These are phyloP conservation scores for Meandrina meandrites DNA, from an alignment of 92 coral and sea anemone species.

Conservation along the genomic window DNA sequence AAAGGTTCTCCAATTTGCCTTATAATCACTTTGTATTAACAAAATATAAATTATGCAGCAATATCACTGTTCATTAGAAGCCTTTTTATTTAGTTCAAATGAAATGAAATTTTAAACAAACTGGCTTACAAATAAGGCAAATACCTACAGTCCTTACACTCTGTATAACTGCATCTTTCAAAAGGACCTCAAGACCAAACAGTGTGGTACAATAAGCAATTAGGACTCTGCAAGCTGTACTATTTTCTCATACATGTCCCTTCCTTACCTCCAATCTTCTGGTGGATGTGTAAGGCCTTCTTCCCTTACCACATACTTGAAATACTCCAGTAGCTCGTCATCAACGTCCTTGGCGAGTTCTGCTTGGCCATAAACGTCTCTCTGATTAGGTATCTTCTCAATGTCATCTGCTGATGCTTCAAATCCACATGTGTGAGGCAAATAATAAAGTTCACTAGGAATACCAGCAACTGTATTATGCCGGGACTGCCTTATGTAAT, in stretches of 20 bases:
- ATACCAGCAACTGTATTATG: constrained; percentile 54
- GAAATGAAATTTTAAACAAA: too few species aligned
- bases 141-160: too few species aligned
- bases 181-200: too few species aligned
- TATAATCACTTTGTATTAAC: too few species aligned
- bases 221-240: constrained; percentile 31
- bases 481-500: constrained; percentile 49
- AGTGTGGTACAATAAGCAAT: not conserved
- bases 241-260: constrained; percentile 45
- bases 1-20: too few species aligned
- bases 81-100: too few species aligned
- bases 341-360: constrained; percentile 40
- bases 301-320: constrained; percentile 43
- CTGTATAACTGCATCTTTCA: too few species aligned
- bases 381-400: constrained; percentile 37
- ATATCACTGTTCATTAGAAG: too few species aligned
- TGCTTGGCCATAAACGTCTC: constrained; percentile 48
- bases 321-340: constrained; percentile 42
- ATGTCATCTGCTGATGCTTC: constrained; percentile 30
- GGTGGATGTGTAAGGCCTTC: constrained; percentile 54
- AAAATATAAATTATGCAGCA: too few species aligned
- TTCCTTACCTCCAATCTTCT: constrained; percentile 43
- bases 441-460: constrained; percentile 53
- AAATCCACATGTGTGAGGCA: constrained; percentile 35
- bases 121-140: too few species aligned